Evolutionary conservation across 92 coral and sea anemone species (phyloP).

Genomic region (Zoanthus sansibaricus): DNA sequence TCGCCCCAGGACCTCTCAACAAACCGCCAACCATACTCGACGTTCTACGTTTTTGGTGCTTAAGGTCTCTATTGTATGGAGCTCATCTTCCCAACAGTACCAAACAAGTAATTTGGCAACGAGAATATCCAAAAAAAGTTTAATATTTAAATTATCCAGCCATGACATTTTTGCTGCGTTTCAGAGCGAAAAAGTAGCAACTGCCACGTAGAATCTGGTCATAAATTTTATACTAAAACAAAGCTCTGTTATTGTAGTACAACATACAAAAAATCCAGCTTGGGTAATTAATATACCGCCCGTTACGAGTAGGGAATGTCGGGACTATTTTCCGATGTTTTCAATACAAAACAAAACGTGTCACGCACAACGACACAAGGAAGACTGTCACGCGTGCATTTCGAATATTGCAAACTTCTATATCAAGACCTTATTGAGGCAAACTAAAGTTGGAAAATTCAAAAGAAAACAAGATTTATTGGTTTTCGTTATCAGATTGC

Average conservation of each 20-base stretch:
- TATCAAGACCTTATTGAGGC: too few relatives aligned
- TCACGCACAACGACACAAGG: background rate
- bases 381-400: background rate
- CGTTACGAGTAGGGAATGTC: too few relatives aligned
- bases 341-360: too few relatives aligned
- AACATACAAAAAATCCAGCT: too few relatives aligned
- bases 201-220: background rate
- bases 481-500: background rate
- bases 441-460: too few relatives aligned
- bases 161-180: background rate
- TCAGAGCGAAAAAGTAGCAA: background rate
- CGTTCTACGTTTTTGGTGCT: too few relatives aligned
- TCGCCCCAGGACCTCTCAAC: too few relatives aligned
- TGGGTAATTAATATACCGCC: too few relatives aligned
- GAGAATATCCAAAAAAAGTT: background rate
- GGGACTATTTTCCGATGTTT: too few relatives aligned
- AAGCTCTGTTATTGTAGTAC: background rate
- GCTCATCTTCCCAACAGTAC: background rate
- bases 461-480: background rate
- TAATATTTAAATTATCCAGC: too few relatives aligned
- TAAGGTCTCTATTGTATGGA: background rate
- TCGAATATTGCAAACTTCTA: background rate
- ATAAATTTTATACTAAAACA: too few relatives aligned
- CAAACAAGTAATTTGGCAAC: background rate
- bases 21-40: too few relatives aligned